Conservation (phyloP, 2,888 invertebrate genomes). For the Lasioglossum figueresi region DNA sequence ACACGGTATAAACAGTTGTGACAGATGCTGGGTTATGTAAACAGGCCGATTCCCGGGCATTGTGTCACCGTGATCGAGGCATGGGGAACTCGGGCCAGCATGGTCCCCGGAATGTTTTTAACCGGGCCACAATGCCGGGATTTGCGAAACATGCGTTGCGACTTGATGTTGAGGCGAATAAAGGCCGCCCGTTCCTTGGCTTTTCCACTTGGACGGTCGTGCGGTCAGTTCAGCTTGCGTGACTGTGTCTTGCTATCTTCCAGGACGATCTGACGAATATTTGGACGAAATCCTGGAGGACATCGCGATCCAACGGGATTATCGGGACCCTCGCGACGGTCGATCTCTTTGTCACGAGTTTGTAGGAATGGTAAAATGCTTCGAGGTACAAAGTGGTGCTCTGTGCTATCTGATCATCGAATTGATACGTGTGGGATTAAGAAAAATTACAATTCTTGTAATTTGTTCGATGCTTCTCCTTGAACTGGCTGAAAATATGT, state of each 20-base stretch:
- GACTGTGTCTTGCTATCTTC: constrained; percentile 17
- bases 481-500: neutral
- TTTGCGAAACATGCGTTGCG: constrained; percentile 73
- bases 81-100: constrained; percentile 21
- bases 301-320: neutral
- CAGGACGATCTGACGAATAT: constrained; percentile 10
- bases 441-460: neutral
- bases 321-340: neutral
- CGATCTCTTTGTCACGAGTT: constrained; percentile 1
- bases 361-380: neutral
- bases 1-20: constrained; percentile 79
- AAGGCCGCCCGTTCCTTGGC: constrained; percentile 47
- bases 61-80: constrained; percentile 69
- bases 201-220: constrained; percentile 52
- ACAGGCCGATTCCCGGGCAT: constrained; percentile 72
- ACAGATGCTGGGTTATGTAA: constrained; percentile 81
- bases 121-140: constrained; percentile 74
- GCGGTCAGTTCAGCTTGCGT: constrained; percentile 11
- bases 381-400: neutral
- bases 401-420: neutral
- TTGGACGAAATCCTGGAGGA: neutral
- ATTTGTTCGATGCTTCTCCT: neutral
- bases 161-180: constrained; percentile 7
- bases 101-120: constrained; percentile 65
- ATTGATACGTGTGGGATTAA: neutral